Evolutionary conservation across 2,113 vertebrate genomes (phyloP), one percentile per base, ranked within the genome.

Genomic region (Perognathus longimembris): DNA sequence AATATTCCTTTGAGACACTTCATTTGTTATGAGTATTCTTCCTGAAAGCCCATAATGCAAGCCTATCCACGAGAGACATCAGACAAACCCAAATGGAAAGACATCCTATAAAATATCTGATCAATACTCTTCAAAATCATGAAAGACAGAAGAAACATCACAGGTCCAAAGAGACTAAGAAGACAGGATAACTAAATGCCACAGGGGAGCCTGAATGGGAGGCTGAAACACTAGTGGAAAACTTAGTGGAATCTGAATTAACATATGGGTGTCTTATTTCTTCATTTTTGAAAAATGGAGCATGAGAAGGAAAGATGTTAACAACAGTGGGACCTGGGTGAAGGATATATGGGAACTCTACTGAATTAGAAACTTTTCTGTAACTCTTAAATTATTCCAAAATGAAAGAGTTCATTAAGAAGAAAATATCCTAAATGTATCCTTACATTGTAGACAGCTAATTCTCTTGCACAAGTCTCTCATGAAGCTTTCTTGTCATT

Each of bases 341-440:
- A 40, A 34, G n/a, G 32, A 28, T 21, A 70, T 34, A 17, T 21
- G n/a, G 71, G n/a, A 92, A 75, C 7, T 74, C 38, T 57, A 18
- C 45, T 75, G 4, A 5, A 70, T 40, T 34, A 78, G 42, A 57
- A 75, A 61, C 70, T 89, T 95, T 89, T 76, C 38, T 84, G 50
- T 57, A 85, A 94, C 67, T 69, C 34, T 93, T 38, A 70, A 76
- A 81, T 88, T 74, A 90, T 54, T 87, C 67, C 12, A 40, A 80
- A 89, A 34, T 85, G 12, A 69, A 91, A 90, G 50, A 88, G n/a
- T 78, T 89, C 34, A 77, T 59, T 57, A 54, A 85, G 79, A 70
- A 94, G 57, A 42, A 93, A 88, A 94, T n/a, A n/a, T n/a, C n/a
- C n/a, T n/a, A n/a, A n/a, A n/a, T n/a, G n/a, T n/a, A n/a, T n/a